Base-by-base conservation (phyloP, 1,140 invertebrate species). In the Vanessa tameamea region DNA sequence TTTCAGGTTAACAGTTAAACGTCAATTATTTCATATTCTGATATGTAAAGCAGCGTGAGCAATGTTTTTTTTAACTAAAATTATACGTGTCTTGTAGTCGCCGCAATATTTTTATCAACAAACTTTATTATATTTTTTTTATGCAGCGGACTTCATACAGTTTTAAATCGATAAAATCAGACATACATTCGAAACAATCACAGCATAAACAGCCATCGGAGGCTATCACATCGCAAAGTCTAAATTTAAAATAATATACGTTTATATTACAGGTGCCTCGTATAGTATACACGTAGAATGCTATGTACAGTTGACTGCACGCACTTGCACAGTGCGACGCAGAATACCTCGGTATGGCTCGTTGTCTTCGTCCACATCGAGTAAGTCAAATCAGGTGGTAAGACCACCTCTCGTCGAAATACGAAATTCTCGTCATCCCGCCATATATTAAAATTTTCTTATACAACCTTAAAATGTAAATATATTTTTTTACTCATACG, bases 241-340 rank as follows among this genome's bases (percentile, higher is more conserved):
- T 16, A 51, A 51, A 67, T 12, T 37, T 67, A 51, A 67, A 61
- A 61, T 61, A 31, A 61, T 61, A 61, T 61, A 61, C 12, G 26
- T 53, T 67, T 67, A 67, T 67, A 53, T 72, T 72, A 72, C 70
- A 66, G 55, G 31, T 61, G 68, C 47, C 14, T 61, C 50, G 43
- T 79, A 76, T 57, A 57, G 53, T 57, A 13, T 23, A 57, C 53
- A 23, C 15, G 20, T 61, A 37, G 8, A 31, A 61, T 14, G 23
- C 31, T 61, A 61, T 79, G 75, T 79, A 76, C 78, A 79, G 72
- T 55, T 20, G 20, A 0, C 11, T 20, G 53, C 8, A n/a, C 51
- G 51, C 53, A 11, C 11, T 20, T 7, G 20, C 53, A 8, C 16
- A 53, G 50, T 20, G 15, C n/a, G 50, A n/a, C 15, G 8, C 50